Evolutionary conservation across 2,113 vertebrate genomes (phyloP).

Genomic region (Sisor rabdophorus): DNA sequence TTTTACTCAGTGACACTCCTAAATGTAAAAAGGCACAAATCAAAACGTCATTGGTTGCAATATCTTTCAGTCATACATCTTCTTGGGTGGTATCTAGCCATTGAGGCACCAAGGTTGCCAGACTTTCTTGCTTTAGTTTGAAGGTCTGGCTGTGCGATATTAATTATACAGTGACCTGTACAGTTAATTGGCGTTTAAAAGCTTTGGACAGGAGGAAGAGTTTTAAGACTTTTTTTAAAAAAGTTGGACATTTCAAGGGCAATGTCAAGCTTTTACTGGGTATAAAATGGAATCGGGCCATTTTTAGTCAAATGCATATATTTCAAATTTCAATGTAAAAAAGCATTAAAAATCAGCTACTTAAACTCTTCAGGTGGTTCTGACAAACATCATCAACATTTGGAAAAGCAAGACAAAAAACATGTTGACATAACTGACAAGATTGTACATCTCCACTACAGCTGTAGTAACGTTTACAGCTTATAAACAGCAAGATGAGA

Average conservation of each 20-base stretch:
- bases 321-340: neutral
- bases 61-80: too few relatives aligned
- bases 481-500: constrained; percentile 20
- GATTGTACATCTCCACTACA: constrained; percentile 37
- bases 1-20: too few relatives aligned
- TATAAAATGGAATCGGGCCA: neutral
- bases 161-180: constrained; percentile 5
- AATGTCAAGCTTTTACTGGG: constrained; percentile 4
- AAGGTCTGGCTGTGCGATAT: too few relatives aligned
- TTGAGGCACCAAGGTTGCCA: too few relatives aligned
- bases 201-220: constrained; percentile 4
- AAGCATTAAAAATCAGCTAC: neutral
- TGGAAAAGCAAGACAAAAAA: neutral
- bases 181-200: constrained; percentile 6
- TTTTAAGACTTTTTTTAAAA: neutral
- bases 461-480: constrained; percentile 3
- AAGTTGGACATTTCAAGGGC: constrained; percentile 2
- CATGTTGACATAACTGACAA: neutral
- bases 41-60: too few relatives aligned
- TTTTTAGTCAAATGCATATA: neutral
- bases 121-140: too few relatives aligned
- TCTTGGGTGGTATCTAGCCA: too few relatives aligned
- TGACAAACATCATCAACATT: neutral
- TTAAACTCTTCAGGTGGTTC: too few relatives aligned
- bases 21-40: too few relatives aligned